Conservation (phyloP, 2,797 vertebrate genomes). For the Urocyon cinereoargenteus region DNA sequence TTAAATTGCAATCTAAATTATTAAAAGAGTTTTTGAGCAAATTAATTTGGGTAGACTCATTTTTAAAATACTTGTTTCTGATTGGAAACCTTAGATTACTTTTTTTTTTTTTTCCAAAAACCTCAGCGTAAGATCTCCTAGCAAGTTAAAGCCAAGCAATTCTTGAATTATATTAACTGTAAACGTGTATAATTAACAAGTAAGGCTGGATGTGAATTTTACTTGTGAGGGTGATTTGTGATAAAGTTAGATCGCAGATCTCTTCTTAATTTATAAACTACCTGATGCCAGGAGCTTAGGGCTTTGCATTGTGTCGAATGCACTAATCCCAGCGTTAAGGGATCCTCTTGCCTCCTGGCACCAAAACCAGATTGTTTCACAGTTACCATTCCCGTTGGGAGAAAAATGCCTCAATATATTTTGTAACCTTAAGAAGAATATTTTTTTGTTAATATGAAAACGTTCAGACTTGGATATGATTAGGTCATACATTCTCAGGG, state of each 20-base stretch:
- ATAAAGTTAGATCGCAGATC: not conserved
- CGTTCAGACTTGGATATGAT: conserved; percentile 78
- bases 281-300: conserved; percentile 62
- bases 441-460: conserved; percentile 76
- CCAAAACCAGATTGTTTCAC: conserved; percentile 72
- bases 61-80: conserved; percentile 65
- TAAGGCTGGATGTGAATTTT: conserved; percentile 20
- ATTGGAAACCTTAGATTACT: conserved; percentile 74
- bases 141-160: conserved; percentile 63
- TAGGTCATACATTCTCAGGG: conserved; percentile 86
- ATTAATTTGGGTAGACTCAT: conserved; percentile 36
- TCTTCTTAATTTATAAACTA: conserved; percentile 32
- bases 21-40: conserved; percentile 53
- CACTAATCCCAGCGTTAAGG: not conserved
- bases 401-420: conserved; percentile 79
- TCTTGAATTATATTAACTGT: conserved; percentile 46
- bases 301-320: conserved; percentile 41
- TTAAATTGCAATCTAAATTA: conserved; percentile 46
- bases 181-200: conserved; percentile 45
- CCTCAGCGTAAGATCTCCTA: conserved; percentile 53
- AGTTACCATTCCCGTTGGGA: conserved; percentile 73
- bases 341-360: conserved; percentile 66
- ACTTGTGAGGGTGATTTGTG: conserved; percentile 70
- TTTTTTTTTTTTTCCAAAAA: conserved; percentile 16
- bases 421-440: conserved; percentile 75